Base-by-base conservation (phyloP, 2,888 invertebrate species). In the Cynaeus angustus region DNA sequence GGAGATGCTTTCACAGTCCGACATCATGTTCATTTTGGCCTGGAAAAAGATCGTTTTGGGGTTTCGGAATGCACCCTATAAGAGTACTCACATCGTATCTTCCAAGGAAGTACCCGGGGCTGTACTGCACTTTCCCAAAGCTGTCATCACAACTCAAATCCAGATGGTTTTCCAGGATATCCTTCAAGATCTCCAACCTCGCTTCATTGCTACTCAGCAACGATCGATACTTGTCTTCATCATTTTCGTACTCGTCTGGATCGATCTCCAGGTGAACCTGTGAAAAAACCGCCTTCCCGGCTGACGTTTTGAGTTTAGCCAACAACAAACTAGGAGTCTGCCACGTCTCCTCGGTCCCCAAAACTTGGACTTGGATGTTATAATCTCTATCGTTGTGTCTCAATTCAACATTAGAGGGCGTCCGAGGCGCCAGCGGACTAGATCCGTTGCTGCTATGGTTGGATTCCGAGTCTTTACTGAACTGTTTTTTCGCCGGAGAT, bases 281-380 rank as follows among this genome's bases (percentile, higher is more conserved):
- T 16, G 95, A 95, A 81, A 95, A 94, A 45, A 95, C 90, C 3
- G 93, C 93, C 74, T 90, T 88, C 10, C 95, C 95, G 10, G 88
- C 89, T 53, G 89, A 90, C 26, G 88, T 88, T 16, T 88, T 86
- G 41, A 88, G 86, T 0, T 88, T 88, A 0, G 94, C 94, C 76
- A 94, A 87, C 66, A 95, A 85, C 64, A 95, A 86, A 71, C 94
- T 94, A 0, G 95, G 95, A 0, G 94, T 94, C 65, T 94, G 92
- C 94, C 95, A 95, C 0, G 94, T 95, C 83, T 95, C 94, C 79
- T 95, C 95, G 0, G 92, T 91, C 0, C 94, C 94, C 67, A 95
- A 85, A 26, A 94, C 91, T 80, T 92, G 90, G 5, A 95, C 92
- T 77, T 92, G 90, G 72, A 95, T 85, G 74, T 90, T 90, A 80